A percentile compares a stretch with the other conserved stretches of the same genome.
phyloP scores from a whole-genome alignment of 1,140 invertebrate species.

The Cydia amplana region DNA sequence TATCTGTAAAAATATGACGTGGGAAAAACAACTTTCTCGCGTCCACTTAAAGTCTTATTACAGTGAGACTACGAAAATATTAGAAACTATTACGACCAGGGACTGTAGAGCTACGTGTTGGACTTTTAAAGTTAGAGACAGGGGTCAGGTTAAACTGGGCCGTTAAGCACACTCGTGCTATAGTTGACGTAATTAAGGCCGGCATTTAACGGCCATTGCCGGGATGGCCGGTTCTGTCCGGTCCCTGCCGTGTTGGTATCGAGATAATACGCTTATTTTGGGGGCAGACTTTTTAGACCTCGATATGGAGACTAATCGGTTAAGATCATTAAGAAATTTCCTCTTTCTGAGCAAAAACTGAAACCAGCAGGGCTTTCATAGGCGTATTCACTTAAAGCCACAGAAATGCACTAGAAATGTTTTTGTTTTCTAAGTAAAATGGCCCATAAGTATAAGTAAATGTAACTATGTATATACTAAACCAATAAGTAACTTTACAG shows the following conservation, averaged over 20 bases:
- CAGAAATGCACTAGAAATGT: too few species aligned
- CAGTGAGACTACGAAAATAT: conserved; percentile 1
- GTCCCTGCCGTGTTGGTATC: neutral
- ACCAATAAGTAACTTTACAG: too few species aligned
- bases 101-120: neutral
- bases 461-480: too few species aligned
- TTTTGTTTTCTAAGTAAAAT: too few species aligned
- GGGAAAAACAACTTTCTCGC: conserved; percentile 3
- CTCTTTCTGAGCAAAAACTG: too few species aligned
- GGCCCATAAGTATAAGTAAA: too few species aligned
- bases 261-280: neutral
- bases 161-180: conserved; percentile 1
- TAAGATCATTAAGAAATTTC: neutral
- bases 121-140: too few species aligned
- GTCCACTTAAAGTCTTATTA: conserved; percentile 15
- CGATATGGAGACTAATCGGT: neutral
- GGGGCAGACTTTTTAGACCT: neutral
- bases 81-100: neutral
- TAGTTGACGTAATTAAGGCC: conserved; percentile 2
- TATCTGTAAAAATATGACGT: neutral
- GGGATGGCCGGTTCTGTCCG: neutral
- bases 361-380: too few species aligned
- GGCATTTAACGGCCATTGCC: neutral
- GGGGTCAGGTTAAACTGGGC: too few species aligned
- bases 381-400: too few species aligned